Base-by-base conservation (phyloP, 2,888 invertebrate genomes). In the Hemistola chrysoprasaria region DNA sequence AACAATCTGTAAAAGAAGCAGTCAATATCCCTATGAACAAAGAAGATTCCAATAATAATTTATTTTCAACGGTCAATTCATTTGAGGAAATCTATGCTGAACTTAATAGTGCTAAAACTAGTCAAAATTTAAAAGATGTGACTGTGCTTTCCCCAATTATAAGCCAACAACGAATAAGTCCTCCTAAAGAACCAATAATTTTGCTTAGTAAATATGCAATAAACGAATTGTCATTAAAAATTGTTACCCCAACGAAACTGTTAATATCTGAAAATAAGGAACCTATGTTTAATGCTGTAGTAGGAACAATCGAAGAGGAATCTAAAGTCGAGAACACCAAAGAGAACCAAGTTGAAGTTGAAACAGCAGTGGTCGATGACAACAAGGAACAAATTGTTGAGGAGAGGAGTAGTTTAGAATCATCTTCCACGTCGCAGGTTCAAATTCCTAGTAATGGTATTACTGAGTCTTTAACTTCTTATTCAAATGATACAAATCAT, bases 81-180 rank as follows among this genome's bases (percentile, higher is more conserved):
- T 88, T 90, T 59, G 89, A 90, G 51, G 84, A 88, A 73, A 84
- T 89, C 50, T 89, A 85, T 55, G 84, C 76, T 31, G 73, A 82
- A 60, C 56, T 86, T 11, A 73, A 59, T 52, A 65, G 53, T 35
- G 46, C 46, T 16, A 53, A 34, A 6, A 37, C 37, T 26, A 48
- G 22, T 22, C 26, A 35, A 22, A 31, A 28, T 7, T 24, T 32
- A 21, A 38, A 26, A 22, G 29, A 35, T 33, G 20, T 35, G 4
- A 8, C 16, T 33, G 25, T 42, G 21, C 11, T 8, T 8, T 24
- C 22, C 2, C 20, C 8, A 21, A 40, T 8, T 2, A 10, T 33
- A 38, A 22, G 9, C 20, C 25, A 25, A 24, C 10, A 34, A 6
- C 21, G 7, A 22, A 33, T 36, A 29, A 40, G 0, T 28, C 8